Conservation (phyloP, 2,113 vertebrate genomes). For the Aleadryas rufinucha region DNA sequence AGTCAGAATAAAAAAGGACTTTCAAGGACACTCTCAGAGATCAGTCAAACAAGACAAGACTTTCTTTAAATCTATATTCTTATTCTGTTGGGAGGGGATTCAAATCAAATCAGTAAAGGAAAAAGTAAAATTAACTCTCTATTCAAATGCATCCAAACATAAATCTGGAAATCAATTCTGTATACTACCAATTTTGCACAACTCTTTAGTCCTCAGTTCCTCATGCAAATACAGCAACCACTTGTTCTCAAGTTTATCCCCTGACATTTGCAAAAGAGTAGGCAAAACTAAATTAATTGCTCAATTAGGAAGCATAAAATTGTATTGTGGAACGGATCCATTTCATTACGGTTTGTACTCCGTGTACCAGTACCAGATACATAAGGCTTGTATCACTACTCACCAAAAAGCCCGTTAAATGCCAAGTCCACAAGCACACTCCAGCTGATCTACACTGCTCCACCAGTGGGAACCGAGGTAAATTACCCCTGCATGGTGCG, state of each 20-base stretch:
- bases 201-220: background rate
- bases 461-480: background rate
- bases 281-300: slow-evolving; percentile 23
- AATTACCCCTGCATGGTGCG: background rate
- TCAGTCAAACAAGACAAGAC: slow-evolving; percentile 1
- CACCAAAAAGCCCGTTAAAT: background rate
- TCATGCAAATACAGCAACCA: background rate
- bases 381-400: background rate
- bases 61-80: background rate
- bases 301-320: slow-evolving; percentile 37
- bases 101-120: background rate
- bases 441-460: background rate
- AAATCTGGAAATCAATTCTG: background rate
- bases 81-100: background rate
- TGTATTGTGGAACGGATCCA: background rate
- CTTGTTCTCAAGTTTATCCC: background rate
- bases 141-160: background rate
- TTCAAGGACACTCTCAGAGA: slow-evolving; percentile 33
- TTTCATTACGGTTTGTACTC: background rate
- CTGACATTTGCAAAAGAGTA: background rate
- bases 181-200: background rate
- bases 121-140: background rate
- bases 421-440: background rate
- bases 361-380: background rate
- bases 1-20: slow-evolving; percentile 45